Conservation (phyloP, 2,113 vertebrate species). For the Lasiurus cinereus region DNA sequence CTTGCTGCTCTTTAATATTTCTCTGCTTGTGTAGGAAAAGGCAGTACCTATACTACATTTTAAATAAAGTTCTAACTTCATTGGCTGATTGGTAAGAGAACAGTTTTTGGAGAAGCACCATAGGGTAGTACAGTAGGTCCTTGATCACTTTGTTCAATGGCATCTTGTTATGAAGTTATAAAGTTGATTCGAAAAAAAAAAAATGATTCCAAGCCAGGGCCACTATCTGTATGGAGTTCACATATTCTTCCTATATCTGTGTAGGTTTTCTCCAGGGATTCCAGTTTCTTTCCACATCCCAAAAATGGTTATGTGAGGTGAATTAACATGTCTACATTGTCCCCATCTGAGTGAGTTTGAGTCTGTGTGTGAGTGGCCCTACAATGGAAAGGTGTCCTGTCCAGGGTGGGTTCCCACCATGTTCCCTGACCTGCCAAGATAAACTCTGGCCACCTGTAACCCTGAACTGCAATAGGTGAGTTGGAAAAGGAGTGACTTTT, state of each 20-base stretch:
- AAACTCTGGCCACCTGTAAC: background rate
- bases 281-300: background rate
- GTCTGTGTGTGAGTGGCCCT: background rate
- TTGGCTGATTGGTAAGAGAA: conserved; percentile 13
- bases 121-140: background rate
- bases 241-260: background rate
- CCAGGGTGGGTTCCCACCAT: background rate
- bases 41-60: background rate
- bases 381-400: background rate
- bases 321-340: background rate
- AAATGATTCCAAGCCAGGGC: background rate
- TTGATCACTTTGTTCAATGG: background rate
- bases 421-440: background rate
- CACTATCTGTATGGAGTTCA: background rate
- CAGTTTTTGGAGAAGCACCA: background rate
- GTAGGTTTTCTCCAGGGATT: background rate
- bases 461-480: background rate
- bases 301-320: background rate
- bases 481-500: background rate
- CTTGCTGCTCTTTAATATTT: background rate
- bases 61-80: conserved; percentile 44
- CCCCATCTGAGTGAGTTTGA: background rate
- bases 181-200: background rate
- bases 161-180: background rate
- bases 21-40: conserved; percentile 20